Evolutionary conservation across 2,797 vertebrate species (phyloP), one percentile per base, ranked within the genome.

Genomic region (Paratrypauchen microcephalus): DNA sequence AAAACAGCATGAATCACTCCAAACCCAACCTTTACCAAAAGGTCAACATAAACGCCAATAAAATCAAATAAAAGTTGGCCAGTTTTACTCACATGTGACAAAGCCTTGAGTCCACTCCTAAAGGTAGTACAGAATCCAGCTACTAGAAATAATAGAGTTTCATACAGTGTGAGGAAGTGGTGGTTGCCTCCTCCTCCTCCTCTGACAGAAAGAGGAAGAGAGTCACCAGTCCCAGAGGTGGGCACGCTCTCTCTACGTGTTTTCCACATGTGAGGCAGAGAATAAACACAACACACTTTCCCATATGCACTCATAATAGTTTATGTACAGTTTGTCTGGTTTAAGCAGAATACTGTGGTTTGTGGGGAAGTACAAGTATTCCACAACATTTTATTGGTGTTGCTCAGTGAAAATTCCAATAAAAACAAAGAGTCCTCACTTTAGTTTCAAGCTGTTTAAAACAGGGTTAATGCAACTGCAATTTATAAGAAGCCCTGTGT

Each of bases 111-210:
- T 48, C 45, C 7, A 28, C 50, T 52, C 13, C 50, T 24, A 1
- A 68, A 62, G 28, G 26, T 58, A 71, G 66, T 65, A 52, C 1
- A 7, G 62, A 73, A 79, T 47, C 39, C 41, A 9, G 18, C 23
- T 47, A 26, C 62, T 41, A 26, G 21, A 64, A 45, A 64, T 45
- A n/a, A 62, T 24, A 41, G 72, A 21, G 57, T 74, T 70, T 72
- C 73, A 69, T 58, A 54, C 81, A 72, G 77, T 78, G 86, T 83
- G 81, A 87, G 86, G 88, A 90, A 91, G 84, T 86, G 69, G 36
- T 12, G 66, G 16, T 6, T 15, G 63, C 24, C 45, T 18, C 67
- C 66, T 75, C 32, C 63, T 72, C 71, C 77, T 67, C 76, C 76
- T 69, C 78, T 77, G 32, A 21, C 18, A 41, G 73, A 71, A 75